A percentile compares a stretch with the other conserved stretches of the same genome.
phyloP scores from a whole-genome alignment of 2,888 invertebrate genomes.

The Melipona bicolor region DNA sequence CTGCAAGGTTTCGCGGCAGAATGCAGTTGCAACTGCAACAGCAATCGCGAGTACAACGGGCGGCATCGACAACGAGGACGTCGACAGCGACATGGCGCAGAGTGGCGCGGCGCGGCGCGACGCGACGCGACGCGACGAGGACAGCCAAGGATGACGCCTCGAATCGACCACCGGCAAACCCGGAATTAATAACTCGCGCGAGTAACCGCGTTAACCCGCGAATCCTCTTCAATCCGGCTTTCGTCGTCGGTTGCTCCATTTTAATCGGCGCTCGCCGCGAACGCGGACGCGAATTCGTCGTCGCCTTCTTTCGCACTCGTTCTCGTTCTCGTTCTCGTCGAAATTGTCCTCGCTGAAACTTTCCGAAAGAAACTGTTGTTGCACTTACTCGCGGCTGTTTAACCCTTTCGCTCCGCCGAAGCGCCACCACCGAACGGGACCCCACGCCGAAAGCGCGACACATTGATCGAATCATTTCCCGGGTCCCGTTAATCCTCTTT shows the following conservation, averaged over 20 bases:
- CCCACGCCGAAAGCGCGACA: too few species aligned
- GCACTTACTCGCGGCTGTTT: too few species aligned
- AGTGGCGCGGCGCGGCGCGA: neutral
- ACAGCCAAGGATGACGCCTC: conserved; percentile 13
- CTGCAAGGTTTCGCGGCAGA: conserved; percentile 48
- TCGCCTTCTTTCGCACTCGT: conserved; percentile 44
- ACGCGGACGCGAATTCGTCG: conserved; percentile 26
- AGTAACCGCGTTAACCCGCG: conserved; percentile 12
- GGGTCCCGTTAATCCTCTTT: too few species aligned
- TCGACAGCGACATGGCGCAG: conserved; percentile 8
- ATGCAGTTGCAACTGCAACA: conserved; percentile 46
- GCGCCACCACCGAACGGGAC: too few species aligned
- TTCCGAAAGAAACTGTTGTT: too few species aligned
- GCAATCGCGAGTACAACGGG: conserved; percentile 60
- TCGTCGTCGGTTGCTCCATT: conserved; percentile 28
- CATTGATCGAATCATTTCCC: too few species aligned
- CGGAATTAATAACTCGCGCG: conserved; percentile 74
- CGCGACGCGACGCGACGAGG: neutral
- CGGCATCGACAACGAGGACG: conserved; percentile 47
- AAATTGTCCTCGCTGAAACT: too few species aligned
- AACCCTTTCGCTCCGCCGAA: too few species aligned
- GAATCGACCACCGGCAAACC: conserved; percentile 72
- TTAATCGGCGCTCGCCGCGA: conserved; percentile 25
- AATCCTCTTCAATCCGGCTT: conserved; percentile 36
- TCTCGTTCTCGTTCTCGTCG: neutral